phyloP scores from a whole-genome alignment of 1,140 invertebrate genomes.

The Sesamia nonagrioides region DNA sequence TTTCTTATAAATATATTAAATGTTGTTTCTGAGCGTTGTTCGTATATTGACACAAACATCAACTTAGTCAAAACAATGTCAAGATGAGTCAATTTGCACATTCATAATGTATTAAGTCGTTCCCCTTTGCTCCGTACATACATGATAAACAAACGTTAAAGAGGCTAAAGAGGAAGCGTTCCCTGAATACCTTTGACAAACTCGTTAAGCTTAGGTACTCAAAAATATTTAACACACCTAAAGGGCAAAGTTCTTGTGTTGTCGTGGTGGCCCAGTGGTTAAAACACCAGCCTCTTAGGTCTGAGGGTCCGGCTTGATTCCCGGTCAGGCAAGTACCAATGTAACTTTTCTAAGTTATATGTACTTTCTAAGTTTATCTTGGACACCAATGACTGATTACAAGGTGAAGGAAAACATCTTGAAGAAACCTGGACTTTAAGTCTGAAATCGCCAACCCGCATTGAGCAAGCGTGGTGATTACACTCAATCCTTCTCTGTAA shows the following conservation, averaged over 20 bases:
- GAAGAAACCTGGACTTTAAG: too few species aligned
- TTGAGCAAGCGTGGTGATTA: too few species aligned
- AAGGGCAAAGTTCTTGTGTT: constrained; percentile 8
- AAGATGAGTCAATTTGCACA: constrained; percentile 32
- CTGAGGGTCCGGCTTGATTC: too few species aligned
- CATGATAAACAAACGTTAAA: background rate
- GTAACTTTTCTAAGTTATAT: too few species aligned
- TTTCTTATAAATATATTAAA: constrained; percentile 35
- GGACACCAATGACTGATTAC: too few species aligned
- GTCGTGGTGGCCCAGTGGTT: too few species aligned
- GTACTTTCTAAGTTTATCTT: too few species aligned
- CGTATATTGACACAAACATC: background rate
- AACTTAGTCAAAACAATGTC: constrained; percentile 18
- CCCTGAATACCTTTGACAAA: constrained; percentile 18
- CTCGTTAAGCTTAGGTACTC: constrained; percentile 16
- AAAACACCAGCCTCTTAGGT: too few species aligned
- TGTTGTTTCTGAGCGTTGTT: background rate
- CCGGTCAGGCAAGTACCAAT: too few species aligned
- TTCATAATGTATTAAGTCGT: constrained; percentile 30
- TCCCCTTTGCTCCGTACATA: constrained; percentile 2
- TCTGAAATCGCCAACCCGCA: too few species aligned
- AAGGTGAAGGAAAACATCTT: too few species aligned
- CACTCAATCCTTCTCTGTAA: too few species aligned
- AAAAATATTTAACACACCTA: background rate
- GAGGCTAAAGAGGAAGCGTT: background rate